phyloP scores from a whole-genome alignment of 2,888 invertebrate genomes.

The Scaptomyza caliginosa region DNA sequence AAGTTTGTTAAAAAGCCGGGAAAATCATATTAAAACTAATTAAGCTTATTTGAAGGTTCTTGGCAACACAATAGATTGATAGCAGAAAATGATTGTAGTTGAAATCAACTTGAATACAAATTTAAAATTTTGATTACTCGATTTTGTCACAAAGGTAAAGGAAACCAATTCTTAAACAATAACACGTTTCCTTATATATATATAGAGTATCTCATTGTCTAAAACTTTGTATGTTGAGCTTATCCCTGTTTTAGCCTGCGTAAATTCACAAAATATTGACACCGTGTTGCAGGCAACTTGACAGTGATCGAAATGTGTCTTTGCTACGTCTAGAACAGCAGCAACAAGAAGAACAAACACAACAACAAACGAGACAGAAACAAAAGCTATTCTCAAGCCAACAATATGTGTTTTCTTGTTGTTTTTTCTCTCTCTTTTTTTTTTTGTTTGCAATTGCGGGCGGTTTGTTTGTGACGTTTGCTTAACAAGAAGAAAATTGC shows the following conservation, averaged over 20 bases:
- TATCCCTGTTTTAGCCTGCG: slow-evolving; percentile 67
- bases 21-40: neutral
- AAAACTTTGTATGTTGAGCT: neutral
- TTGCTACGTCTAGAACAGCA: slow-evolving; percentile 51
- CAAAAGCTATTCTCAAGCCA: slow-evolving; percentile 29
- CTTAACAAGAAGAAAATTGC: slow-evolving; percentile 83
- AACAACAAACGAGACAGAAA: slow-evolving; percentile 2
- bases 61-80: no score
- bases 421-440: neutral
- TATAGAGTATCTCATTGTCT: slow-evolving; percentile 26
- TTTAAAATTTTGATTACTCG: no score
- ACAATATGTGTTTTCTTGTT: neutral
- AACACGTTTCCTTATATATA: no score
- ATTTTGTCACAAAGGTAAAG: no score
- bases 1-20: neutral
- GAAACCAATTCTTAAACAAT: no score
- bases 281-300: slow-evolving; percentile 72
- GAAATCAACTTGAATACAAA: no score
- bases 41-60: no score
- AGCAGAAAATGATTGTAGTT: no score
- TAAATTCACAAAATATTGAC: slow-evolving; percentile 83
- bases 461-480: slow-evolving; percentile 79
- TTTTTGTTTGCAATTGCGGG: slow-evolving; percentile 75
- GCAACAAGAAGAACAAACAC: slow-evolving; percentile 23
- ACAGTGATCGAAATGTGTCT: slow-evolving; percentile 84